phyloP scores from a whole-genome alignment of 2,797 vertebrate species.

The Atherinosoma microstoma region DNA sequence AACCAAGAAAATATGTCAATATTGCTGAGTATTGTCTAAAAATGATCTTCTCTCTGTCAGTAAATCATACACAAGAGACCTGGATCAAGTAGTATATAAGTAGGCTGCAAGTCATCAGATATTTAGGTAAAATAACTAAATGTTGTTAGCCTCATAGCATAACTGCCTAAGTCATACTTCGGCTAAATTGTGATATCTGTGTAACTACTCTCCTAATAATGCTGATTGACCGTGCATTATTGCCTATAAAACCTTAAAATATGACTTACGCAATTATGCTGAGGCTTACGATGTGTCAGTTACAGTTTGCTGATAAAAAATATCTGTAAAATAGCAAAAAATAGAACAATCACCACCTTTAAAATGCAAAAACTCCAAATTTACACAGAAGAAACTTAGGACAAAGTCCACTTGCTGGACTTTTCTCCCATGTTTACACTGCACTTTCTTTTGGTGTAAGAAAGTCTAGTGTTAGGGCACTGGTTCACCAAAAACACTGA shows the following conservation, averaged over 20 bases:
- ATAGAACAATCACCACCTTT: not conserved
- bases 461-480: slow-evolving; percentile 5
- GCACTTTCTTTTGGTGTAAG: not conserved
- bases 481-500: slow-evolving; percentile 35
- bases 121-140: slow-evolving; percentile 16
- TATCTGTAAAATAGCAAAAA: not conserved
- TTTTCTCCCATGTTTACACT: slow-evolving; percentile 1
- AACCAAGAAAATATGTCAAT: slow-evolving; percentile 47
- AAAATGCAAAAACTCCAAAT: slow-evolving; percentile 12
- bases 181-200: not conserved
- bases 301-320: slow-evolving; percentile 9
- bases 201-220: not conserved
- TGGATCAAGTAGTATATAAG: slow-evolving; percentile 34
- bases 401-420: slow-evolving; percentile 19
- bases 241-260: not conserved
- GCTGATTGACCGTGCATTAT: not conserved
- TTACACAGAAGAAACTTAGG: not conserved
- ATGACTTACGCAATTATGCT: not conserved
- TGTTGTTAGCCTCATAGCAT: not conserved
- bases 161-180: not conserved
- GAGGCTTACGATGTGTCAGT: not conserved
- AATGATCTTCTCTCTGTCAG: slow-evolving; percentile 25
- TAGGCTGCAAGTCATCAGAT: slow-evolving; percentile 40
- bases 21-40: slow-evolving; percentile 34
- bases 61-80: slow-evolving; percentile 52